Base-by-base conservation (phyloP, 2,888 invertebrate species). In the Erpobdella octoculata region DNA sequence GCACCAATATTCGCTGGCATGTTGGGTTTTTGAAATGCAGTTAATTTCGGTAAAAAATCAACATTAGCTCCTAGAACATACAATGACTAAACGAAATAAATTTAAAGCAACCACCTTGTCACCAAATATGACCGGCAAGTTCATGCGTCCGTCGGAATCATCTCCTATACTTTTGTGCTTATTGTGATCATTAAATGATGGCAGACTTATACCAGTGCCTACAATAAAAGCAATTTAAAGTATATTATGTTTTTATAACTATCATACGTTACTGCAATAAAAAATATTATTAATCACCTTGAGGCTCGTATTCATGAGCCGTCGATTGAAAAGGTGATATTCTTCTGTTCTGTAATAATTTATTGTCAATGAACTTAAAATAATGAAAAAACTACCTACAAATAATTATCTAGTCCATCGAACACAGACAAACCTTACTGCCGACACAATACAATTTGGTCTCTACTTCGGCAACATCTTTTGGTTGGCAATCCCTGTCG, bases 51-150 rank as follows among this genome's bases (percentile, higher is more conserved):
- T 53, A 12, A 25, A 53, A 53, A n/a, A 25, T 12, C 21, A 18
- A 6, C 28, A 53, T 53, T 28, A 12, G 41, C 18, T n/a, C n/a
- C n/a, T n/a, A n/a, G n/a, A n/a, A n/a, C n/a, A n/a, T n/a, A n/a
- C n/a, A n/a, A n/a, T n/a, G n/a, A n/a, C n/a, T n/a, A n/a, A n/a
- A n/a, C n/a, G n/a, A n/a, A n/a, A n/a, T n/a, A n/a, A n/a, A n/a
- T n/a, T n/a, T n/a, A n/a, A 21, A 53, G 9, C 25, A 5, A 28
- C 31, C 46, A 67, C 67, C 67, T 67, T 67, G 33, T 67, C 67
- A 2, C 46, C 46, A 33, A 4, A 67, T 41, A 67, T 33, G 31
- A 21, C 41, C 15, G 67, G 67, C 18, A 53, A 28, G 21, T 8
- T 21, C 31, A n/a, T 68, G 18, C 1, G 28, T n/a, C 46, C 58